These are phyloP conservation scores for Ophioninae sp. DNA, from an alignment of 2,888 invertebrate genomes.

Conservation along the genomic window DNA sequence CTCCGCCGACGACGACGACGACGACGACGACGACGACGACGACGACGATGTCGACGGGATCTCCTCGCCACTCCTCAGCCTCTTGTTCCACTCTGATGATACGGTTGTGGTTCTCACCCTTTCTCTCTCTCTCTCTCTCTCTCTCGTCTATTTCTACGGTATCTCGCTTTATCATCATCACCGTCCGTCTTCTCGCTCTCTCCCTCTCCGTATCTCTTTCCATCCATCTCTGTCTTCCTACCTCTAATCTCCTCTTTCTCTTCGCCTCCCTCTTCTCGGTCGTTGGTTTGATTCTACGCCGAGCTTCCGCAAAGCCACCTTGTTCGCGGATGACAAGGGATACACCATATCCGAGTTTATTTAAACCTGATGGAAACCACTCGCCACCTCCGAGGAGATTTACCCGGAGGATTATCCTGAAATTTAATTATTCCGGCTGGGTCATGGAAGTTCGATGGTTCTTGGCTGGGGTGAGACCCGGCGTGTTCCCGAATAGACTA, in stretches of 20 bases:
- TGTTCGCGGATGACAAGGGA: slow-evolving; percentile 35
- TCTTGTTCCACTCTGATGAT: slow-evolving; percentile 55
- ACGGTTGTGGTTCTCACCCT: slow-evolving; percentile 40
- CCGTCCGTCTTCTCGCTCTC: not conserved
- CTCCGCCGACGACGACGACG: slow-evolving; percentile 61
- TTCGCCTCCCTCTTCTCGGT: not conserved
- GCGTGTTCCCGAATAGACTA: not conserved
- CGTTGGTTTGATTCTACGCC: slow-evolving; percentile 15
- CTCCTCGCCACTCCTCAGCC: slow-evolving; percentile 36
- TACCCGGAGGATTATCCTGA: slow-evolving; percentile 78
- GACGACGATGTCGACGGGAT: too few relatives aligned
- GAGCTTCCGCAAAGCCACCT: slow-evolving; percentile 41
- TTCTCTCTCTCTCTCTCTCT: slow-evolving; percentile 22
- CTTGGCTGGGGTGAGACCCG: slow-evolving; percentile 6
- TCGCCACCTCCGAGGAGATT: slow-evolving; percentile 76
- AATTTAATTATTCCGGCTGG: slow-evolving; percentile 79
- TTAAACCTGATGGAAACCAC: slow-evolving; percentile 70
- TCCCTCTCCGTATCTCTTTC: not conserved
- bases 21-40: slow-evolving; percentile 39
- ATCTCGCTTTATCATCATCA: slow-evolving; percentile 28
- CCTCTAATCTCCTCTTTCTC: not conserved
- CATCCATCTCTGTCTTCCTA: not conserved
- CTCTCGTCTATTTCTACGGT: not conserved
- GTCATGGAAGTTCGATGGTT: slow-evolving; percentile 52
- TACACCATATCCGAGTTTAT: slow-evolving; percentile 45